Base-by-base conservation (phyloP, 2,113 vertebrate genomes). In the Oryzias woworae region DNA sequence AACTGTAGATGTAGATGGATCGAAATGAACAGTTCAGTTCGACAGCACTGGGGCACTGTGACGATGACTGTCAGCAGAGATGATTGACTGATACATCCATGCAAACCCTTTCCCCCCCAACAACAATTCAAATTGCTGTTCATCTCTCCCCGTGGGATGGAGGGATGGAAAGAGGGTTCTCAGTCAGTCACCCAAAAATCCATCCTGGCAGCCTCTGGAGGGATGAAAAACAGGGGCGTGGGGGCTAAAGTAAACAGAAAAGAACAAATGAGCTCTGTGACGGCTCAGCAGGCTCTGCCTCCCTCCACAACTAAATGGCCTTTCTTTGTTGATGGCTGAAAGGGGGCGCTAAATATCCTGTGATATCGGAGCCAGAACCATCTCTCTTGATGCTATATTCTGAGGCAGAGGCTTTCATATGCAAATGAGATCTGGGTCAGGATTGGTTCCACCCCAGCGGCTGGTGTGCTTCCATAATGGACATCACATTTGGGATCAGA, bases 201-300 rank as follows among this genome's bases (percentile, higher is more conserved):
- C 92, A 77, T 83, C 76, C 85, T 89, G 83, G 76, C 86, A 89
- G 81, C 56, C 89, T 88, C 80, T 80, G 72, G 83, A 91, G 89
- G 89, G 85, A 87, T 80, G 83, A 87, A 80, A n/a, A 65, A 82
- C 90, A 44, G 72, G 73, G 70, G 65, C 69, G 61, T 70, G 73
- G 84, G 82, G 87, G 77, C 89, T 93, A 92, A 91, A 92, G 90
- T 92, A 93, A 94, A 94, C 91, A 92, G 88, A 77, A 80, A 62
- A 88, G 91, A 92, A 92, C 91, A 92, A 94, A 92, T 89, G 90
- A 85, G 87, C 80, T 84, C 87, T 90, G 89, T 91, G 92, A 90
- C 69, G 77, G 91, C 86, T 78, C 80, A 73, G 73, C 87, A 50
- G 84, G 80, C 87, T 75, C 81, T 73, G 77, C 80, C 85, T 84